A percentile compares a stretch with the other conserved stretches of the same genome.
Evolutionary conservation across 2,113 vertebrate genomes (phyloP).

Genomic region (Semicossyphus pulcher): DNA sequence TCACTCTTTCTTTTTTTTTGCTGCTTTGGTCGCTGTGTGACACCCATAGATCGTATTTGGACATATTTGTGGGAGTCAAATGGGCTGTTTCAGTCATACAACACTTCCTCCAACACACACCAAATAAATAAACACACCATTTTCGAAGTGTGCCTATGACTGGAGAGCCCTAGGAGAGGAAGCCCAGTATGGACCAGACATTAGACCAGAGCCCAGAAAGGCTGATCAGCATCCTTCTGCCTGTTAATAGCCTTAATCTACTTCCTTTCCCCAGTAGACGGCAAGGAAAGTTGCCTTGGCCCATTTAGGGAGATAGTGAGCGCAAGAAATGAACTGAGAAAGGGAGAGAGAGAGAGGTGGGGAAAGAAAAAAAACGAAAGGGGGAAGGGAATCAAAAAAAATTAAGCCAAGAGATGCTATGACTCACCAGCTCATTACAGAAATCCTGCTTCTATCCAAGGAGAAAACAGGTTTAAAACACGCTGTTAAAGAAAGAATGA

Average conservation of each 20-base stretch:
- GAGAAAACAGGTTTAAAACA: slow-evolving; percentile 72
- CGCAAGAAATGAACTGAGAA: slow-evolving; percentile 40
- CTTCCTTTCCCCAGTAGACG: slow-evolving; percentile 56
- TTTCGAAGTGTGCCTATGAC: slow-evolving; percentile 6
- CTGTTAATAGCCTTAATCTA: slow-evolving; percentile 74
- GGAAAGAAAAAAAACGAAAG: background rate
- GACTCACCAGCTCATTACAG: slow-evolving; percentile 74
- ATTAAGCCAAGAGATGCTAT: slow-evolving; percentile 61
- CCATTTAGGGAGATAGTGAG: slow-evolving; percentile 64
- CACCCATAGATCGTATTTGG: slow-evolving; percentile 49
- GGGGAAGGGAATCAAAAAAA: slow-evolving; percentile 57
- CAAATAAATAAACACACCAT: slow-evolving; percentile 19
- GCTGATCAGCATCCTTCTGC: slow-evolving; percentile 64
- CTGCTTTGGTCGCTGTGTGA: slow-evolving; percentile 42
- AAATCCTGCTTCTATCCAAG: slow-evolving; percentile 70
- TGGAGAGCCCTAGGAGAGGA: slow-evolving; percentile 18
- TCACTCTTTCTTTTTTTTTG: slow-evolving; percentile 4
- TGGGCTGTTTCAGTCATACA: slow-evolving; percentile 49
- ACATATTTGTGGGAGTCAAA: slow-evolving; percentile 57
- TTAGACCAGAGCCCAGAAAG: slow-evolving; percentile 48
- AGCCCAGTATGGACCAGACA: slow-evolving; percentile 41
- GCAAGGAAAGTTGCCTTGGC: slow-evolving; percentile 70
- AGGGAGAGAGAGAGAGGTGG: background rate
- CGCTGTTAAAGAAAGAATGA: slow-evolving; percentile 66
- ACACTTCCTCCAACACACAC: slow-evolving; percentile 13